These are phyloP conservation scores for Harmothoe impar DNA, from an alignment of 2,888 invertebrate species.

Conservation along the genomic window DNA sequence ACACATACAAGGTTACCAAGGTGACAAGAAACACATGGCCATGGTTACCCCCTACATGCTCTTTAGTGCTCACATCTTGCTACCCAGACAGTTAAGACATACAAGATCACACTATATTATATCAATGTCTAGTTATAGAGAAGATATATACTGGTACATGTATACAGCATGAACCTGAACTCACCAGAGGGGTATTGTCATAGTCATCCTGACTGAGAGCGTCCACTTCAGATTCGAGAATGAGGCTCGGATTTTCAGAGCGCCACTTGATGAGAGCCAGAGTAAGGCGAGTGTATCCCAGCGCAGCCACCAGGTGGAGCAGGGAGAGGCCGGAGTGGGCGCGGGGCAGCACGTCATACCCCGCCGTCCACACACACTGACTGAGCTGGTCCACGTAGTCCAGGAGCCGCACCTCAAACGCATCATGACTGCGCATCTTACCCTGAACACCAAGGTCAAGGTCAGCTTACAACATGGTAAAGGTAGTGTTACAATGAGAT, in stretches of 20 bases:
- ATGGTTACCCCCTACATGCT: too few relatives aligned
- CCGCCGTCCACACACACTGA: constrained; percentile 86
- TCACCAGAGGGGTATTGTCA: constrained; percentile 94
- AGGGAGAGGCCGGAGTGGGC: constrained; percentile 64
- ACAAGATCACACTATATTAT: too few relatives aligned
- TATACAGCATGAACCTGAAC: background rate
- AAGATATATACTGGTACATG: too few relatives aligned
- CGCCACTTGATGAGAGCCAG: constrained; percentile 78
- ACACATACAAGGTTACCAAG: too few relatives aligned
- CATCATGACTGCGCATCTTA: constrained; percentile 68
- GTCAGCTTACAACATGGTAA: background rate
- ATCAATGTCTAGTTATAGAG: too few relatives aligned
- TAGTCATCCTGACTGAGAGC: constrained; percentile 94
- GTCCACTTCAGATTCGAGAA: constrained; percentile 95
- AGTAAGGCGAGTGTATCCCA: constrained; percentile 89
- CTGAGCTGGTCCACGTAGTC: constrained; percentile 92
- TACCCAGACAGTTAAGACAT: too few relatives aligned
- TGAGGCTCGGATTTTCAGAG: constrained; percentile 91
- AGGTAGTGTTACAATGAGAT: background rate
- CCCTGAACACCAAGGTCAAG: constrained; percentile 85
- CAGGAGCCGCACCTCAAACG: constrained; percentile 91
- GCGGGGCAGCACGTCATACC: constrained; percentile 6
- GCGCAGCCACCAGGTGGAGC: constrained; percentile 89
- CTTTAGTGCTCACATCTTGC: background rate
- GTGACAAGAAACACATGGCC: too few relatives aligned